Percentiles rank a stretch among this genome's conserved stretches.
Evolutionary conservation across 2,888 invertebrate species (phyloP).

Genomic region (Hanleya hanleyi): DNA sequence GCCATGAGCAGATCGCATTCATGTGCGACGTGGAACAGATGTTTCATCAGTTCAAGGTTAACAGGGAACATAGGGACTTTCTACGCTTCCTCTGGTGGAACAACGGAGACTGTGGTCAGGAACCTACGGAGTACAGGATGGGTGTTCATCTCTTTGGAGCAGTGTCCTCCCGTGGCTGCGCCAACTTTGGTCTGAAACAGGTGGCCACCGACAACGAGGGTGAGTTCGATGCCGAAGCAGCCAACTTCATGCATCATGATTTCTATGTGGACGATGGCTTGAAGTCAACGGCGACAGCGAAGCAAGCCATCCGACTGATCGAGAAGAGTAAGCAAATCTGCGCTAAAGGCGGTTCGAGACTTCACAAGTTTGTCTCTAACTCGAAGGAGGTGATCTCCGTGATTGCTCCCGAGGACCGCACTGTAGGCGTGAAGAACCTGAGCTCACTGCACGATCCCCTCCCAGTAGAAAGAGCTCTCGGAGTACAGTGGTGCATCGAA

Average conservation of each 20-base stretch:
- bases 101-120: neutral
- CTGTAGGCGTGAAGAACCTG: conserved; percentile 6
- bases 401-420: conserved; percentile 30
- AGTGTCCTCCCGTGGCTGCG: too few relatives aligned
- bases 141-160: too few relatives aligned
- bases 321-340: conserved; percentile 27
- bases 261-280: too few relatives aligned
- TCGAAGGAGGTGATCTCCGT: conserved; percentile 28
- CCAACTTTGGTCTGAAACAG: too few relatives aligned
- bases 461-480: too few relatives aligned
- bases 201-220: conserved; percentile 12
- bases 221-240: conserved; percentile 20
- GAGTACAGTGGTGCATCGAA: too few relatives aligned
- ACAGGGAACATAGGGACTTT: conserved; percentile 23
- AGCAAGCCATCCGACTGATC: conserved; percentile 30
- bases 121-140: conserved; percentile 22
- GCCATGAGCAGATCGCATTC: conserved; percentile 26
- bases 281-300: conserved; percentile 16
- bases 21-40: conserved; percentile 38
- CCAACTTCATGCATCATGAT: conserved; percentile 27
- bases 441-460: conserved; percentile 6
- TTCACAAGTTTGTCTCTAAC: conserved; percentile 46
- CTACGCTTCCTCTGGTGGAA: conserved; percentile 34
- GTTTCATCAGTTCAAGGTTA: conserved; percentile 27
- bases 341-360: conserved; percentile 27